Evolutionary conservation across 2,113 vertebrate species (phyloP).

Genomic region (Sphaerodactylus townsendi): DNA sequence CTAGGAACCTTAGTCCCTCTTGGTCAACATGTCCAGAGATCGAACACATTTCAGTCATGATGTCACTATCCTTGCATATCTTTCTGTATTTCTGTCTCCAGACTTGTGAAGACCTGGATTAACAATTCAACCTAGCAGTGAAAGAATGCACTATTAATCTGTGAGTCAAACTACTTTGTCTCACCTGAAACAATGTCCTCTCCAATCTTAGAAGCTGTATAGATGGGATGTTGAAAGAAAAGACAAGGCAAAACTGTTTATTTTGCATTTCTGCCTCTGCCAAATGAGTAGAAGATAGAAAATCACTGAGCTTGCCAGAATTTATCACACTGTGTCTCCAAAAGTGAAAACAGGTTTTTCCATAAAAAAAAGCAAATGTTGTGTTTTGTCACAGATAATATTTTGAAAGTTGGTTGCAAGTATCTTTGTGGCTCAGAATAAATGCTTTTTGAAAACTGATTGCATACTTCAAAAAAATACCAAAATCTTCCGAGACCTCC

Average conservation of each 20-base stretch:
- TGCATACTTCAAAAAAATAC: slow-evolving; percentile 70
- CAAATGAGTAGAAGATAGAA: slow-evolving; percentile 63
- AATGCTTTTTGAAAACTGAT: slow-evolving; percentile 59
- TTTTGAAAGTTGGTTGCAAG: slow-evolving; percentile 68
- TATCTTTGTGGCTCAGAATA: slow-evolving; percentile 68
- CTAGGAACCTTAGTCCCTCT: too few relatives aligned
- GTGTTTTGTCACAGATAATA: slow-evolving; percentile 72
- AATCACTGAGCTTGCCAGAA: slow-evolving; percentile 67
- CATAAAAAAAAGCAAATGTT: slow-evolving; percentile 63
- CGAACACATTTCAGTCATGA: too few relatives aligned
- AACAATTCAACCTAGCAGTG: neutral
- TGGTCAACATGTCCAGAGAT: too few relatives aligned
- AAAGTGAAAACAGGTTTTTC: slow-evolving; percentile 69
- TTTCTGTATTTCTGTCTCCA: neutral
- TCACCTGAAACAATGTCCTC: slow-evolving; percentile 45
- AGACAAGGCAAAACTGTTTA: slow-evolving; percentile 55
- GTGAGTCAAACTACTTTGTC: slow-evolving; percentile 30
- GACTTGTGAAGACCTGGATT: neutral
- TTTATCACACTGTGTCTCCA: slow-evolving; percentile 67
- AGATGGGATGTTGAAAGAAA: slow-evolving; percentile 24
- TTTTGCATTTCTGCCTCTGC: slow-evolving; percentile 60
- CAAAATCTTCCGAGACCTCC: slow-evolving; percentile 65
- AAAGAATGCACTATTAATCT: slow-evolving; percentile 1
- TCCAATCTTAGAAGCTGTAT: slow-evolving; percentile 49
- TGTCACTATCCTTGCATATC: too few relatives aligned